Evolutionary conservation across 1,140 invertebrate genomes (phyloP).

Genomic region (Anoplolepis gracilipes): DNA sequence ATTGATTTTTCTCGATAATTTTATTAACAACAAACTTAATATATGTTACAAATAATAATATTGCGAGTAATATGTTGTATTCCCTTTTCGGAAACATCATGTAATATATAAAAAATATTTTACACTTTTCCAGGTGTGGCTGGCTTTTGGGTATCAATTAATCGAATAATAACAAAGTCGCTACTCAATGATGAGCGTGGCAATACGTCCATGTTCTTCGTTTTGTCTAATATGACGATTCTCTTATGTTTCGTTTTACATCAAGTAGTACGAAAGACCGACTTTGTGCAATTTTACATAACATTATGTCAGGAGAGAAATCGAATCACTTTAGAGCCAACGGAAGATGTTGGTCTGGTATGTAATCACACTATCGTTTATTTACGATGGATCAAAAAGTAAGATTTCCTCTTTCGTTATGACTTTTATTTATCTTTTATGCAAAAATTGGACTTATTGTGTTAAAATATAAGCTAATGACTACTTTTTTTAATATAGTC

Average conservation of each 20-base stretch:
- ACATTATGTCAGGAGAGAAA: constrained; percentile 90
- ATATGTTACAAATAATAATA: background rate
- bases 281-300: constrained; percentile 94
- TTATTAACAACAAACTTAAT: background rate
- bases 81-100: background rate
- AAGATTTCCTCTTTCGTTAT: too few relatives aligned
- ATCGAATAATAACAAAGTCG: constrained; percentile 93
- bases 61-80: background rate
- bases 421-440: too few relatives aligned
- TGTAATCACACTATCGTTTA: constrained; percentile 68
- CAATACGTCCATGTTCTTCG: constrained; percentile 95
- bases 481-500: too few relatives aligned
- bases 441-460: too few relatives aligned
- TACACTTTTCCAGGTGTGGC: constrained; percentile 89
- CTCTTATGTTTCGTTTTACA: constrained; percentile 92
- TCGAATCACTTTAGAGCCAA: constrained; percentile 91
- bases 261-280: constrained; percentile 90
- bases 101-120: background rate
- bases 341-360: constrained; percentile 93
- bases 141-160: constrained; percentile 93
- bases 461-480: too few relatives aligned
- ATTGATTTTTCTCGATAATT: background rate
- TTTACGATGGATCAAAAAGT: background rate
- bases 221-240: constrained; percentile 91
- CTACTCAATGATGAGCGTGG: constrained; percentile 90